These are phyloP conservation scores for Brenthis daphne DNA, from an alignment of 2,888 invertebrate genomes.

Conservation along the genomic window DNA sequence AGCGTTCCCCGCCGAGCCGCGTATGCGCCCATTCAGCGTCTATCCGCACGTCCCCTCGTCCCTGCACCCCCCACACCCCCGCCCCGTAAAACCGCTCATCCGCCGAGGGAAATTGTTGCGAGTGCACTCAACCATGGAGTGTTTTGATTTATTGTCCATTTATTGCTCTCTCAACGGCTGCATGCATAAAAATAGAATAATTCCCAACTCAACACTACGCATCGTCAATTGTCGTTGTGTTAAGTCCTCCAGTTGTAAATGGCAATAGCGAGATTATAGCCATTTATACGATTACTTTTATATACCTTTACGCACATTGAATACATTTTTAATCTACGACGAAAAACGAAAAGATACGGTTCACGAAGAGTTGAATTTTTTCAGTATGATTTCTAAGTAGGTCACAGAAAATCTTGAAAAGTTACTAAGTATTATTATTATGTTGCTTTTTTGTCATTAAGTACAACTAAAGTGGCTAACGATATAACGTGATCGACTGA, in stretches of 20 bases:
- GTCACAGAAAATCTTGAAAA: too few relatives aligned
- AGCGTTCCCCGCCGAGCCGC: slow-evolving; percentile 55
- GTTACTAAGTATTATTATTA: neutral
- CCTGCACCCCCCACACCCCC: slow-evolving; percentile 44
- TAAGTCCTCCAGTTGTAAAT: slow-evolving; percentile 42
- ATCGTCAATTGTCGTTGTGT: slow-evolving; percentile 49
- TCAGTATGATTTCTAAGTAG: too few relatives aligned
- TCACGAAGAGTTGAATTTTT: too few relatives aligned
- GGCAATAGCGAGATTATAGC: slow-evolving; percentile 29
- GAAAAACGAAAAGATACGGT: too few relatives aligned
- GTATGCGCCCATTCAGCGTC: slow-evolving; percentile 66
- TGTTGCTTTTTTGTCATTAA: slow-evolving; percentile 8
- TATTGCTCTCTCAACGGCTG: slow-evolving; percentile 64
- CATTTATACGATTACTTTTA: slow-evolving; percentile 15
- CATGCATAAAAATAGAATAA: slow-evolving; percentile 59
- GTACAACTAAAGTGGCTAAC: slow-evolving; percentile 32
- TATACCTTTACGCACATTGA: neutral
- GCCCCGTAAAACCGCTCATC: slow-evolving; percentile 51
- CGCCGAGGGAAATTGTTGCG: slow-evolving; percentile 64
- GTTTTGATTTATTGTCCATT: slow-evolving; percentile 78
- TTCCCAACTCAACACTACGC: slow-evolving; percentile 43
- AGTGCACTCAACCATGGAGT: slow-evolving; percentile 69
- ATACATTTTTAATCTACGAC: too few relatives aligned
- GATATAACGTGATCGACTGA: slow-evolving; percentile 47
- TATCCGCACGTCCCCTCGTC: slow-evolving; percentile 42